phyloP scores from a whole-genome alignment of 2,888 invertebrate species.

The Eupithecia dodoneata region DNA sequence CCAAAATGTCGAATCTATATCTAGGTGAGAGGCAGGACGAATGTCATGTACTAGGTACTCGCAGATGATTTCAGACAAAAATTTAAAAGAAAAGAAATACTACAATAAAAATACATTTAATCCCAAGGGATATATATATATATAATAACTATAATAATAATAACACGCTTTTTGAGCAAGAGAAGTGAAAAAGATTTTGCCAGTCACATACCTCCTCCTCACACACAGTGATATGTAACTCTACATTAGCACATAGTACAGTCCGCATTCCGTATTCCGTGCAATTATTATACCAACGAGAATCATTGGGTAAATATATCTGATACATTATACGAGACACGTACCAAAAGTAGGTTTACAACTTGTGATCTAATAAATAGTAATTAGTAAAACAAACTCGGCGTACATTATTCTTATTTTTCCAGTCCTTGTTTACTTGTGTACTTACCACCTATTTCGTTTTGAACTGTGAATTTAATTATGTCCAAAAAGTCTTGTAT shows the following conservation, averaged over 20 bases:
- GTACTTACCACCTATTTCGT: too few species aligned
- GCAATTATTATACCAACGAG: slow-evolving; percentile 52
- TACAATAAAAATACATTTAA: too few species aligned
- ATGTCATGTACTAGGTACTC: too few species aligned
- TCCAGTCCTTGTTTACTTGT: not conserved
- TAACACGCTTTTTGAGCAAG: too few species aligned
- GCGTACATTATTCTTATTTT: not conserved
- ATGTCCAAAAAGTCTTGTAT: too few species aligned
- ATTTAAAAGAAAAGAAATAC: too few species aligned
- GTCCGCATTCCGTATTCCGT: slow-evolving; percentile 48
- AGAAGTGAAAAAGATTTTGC: not conserved
- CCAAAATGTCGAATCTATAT: too few species aligned
- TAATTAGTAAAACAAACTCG: slow-evolving; percentile 28
- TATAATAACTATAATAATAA: too few species aligned
- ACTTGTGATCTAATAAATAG: slow-evolving; percentile 31
- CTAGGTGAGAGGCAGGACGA: too few species aligned
- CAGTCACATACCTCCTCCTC: slow-evolving; percentile 17
- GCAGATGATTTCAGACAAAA: too few species aligned
- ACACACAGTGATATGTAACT: slow-evolving; percentile 28
- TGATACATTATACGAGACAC: not conserved
- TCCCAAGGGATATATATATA: too few species aligned
- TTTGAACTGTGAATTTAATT: not conserved
- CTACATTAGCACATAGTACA: slow-evolving; percentile 45
- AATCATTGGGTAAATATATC: slow-evolving; percentile 53
- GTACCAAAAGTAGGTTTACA: not conserved